Percentiles rank a stretch among this genome's conserved stretches.
Conservation (phyloP, 2,888 invertebrate species). For the Incurvaria masculella region DNA sequence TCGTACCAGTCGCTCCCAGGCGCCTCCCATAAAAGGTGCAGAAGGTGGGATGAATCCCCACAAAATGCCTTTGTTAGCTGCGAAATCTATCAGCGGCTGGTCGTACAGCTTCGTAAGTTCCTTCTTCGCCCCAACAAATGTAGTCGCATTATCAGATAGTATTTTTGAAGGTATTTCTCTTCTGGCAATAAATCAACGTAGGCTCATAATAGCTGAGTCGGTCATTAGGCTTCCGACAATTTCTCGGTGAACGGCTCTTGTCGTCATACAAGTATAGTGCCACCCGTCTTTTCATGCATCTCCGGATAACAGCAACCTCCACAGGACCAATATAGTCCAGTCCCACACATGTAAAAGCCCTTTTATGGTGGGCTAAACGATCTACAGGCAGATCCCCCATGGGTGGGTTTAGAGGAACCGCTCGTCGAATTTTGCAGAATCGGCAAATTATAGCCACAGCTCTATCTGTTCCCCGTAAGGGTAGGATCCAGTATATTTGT, state of each 20-base stretch:
- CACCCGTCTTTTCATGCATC: constrained; percentile 2
- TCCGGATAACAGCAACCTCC: constrained; percentile 3
- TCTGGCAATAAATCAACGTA: constrained; percentile 7
- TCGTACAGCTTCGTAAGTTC: neutral
- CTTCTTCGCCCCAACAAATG: constrained; percentile 7
- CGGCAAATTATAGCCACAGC: neutral
- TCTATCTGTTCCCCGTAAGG: neutral
- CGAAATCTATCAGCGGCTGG: neutral
- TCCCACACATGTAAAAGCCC: constrained; percentile 5
- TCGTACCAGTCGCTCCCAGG: constrained; percentile 3
- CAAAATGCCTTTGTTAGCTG: constrained; percentile 1
- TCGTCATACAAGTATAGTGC: neutral
- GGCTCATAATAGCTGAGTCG: constrained; percentile 1
- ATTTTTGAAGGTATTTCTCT: constrained; percentile 8
- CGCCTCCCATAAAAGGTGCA: constrained; percentile 5
- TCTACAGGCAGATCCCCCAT: constrained; percentile 3
- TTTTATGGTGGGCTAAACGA: neutral
- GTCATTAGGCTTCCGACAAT: neutral
- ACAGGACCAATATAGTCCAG: constrained; percentile 8
- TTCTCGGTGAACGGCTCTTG: neutral
- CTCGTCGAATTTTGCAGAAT: neutral
- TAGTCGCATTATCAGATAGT: constrained; percentile 12
- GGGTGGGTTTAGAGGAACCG: neutral
- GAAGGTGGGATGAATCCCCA: constrained; percentile 5
- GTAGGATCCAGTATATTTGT: neutral